Base-by-base conservation (phyloP, 2,797 vertebrate genomes). In the Lutjanus argentimaculatus region DNA sequence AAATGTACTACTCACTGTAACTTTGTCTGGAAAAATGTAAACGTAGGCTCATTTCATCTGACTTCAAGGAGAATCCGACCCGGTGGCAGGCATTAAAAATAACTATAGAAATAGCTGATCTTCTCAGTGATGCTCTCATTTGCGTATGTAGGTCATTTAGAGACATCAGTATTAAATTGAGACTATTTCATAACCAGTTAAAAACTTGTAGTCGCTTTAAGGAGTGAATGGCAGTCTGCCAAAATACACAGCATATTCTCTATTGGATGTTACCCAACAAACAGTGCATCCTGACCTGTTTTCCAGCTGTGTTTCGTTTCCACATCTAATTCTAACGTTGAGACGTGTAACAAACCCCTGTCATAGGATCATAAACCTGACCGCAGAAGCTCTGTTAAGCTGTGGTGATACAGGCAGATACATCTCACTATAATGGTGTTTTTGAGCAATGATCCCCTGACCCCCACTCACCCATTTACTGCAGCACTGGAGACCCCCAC, bases 311-410 rank as follows among this genome's bases (percentile, higher is more conserved):
- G n/a, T 72, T 68, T 64, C 49, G 4, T 40, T 66, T 63, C 16
- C n/a, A 0, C 43, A 49, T 12, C 11, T 43, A 16, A 45, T 61
- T 76, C 7, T 16, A 45, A 56, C 63, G 49, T 72, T 73, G 17
- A 55, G n/a, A 67, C 21, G 73, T 75, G 15, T 3, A 17, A 17
- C 16, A 6, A 67, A 68, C 70, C 57, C 74, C 14, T 17, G 21
- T 62, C 21, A 11, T 63, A 51, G 58, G 81, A 68, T 51, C 14
- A 17, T n/a, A 42, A 61, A 65, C n/a, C 74, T 78, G 75, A 78
- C 77, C 77, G 74, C 64, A 51, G 57, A 8, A 51, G 51, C 17
- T 59, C n/a, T 72, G 49, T 30, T 63, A 30, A 21, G 7, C 53
- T 59, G 48, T 52, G 9, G 40, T 48, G 57, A 30, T 49, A 19